Evolutionary conservation across 2,888 invertebrate genomes (phyloP), one percentile per base, ranked within the genome.

Genomic region (Gymnocheta viridis): DNA sequence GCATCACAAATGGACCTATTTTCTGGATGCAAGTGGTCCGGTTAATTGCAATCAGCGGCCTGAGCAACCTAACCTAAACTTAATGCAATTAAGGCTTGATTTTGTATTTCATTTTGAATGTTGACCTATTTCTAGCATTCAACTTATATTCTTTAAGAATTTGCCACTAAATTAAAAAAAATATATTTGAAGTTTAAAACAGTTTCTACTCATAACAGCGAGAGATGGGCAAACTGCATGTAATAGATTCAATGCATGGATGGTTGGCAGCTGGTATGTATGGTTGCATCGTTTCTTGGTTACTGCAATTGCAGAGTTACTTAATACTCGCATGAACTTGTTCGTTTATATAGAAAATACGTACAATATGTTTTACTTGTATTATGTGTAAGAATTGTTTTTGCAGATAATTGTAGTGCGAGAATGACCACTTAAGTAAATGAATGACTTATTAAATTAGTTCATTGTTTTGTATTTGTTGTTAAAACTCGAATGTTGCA

Each of bases 371-470:
- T 10, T 3, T 12, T 56, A 17, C 27, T 27, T 14, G 17, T 58
- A 19, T 22, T 24, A 24, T 10, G 12, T 51, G 10, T 29, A 1
- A 1, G 32, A 24, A 17, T 58, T 60, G 32, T 60, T 54, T 19
- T 10, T 35, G 32, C 4, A 47, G 56, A 7, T 44, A 54, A 44
- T 2, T 76, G 62, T 69, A 58, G 64, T 38, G 49, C 27, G 54
- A 69, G 69, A 56, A 54, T 49, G 56, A 56, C 64, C 69, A 70
- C 69, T 76, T 76, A 69, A 76, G 56, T 76, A 54, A 64, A 74
- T 54, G 47, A 56, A 66, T 76, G 70, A 70, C 76, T 82, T 82
- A 82, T 82, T 70, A 58, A 82, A 82, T 82, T 82, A 82, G 77
- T 77, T 49, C 64, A 51, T 49, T 41, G 56, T 69, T 66, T 72